Conservation (phyloP, 2,888 invertebrate species). For the Pollenia amentaria region DNA sequence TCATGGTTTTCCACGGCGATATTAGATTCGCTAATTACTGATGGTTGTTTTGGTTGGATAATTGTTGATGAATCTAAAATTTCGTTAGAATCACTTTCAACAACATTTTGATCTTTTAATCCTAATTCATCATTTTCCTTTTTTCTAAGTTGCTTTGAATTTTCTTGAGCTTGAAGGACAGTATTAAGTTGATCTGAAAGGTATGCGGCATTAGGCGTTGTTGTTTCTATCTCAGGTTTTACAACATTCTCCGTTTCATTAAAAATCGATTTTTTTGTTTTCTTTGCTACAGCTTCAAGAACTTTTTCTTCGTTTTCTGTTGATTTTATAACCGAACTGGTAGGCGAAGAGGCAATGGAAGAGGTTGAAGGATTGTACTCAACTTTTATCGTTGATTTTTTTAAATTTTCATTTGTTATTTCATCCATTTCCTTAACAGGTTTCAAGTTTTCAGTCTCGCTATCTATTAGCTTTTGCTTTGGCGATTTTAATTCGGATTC, state of each 20-base stretch:
- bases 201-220: not conserved
- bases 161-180: slow-evolving; percentile 7
- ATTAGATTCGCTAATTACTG: slow-evolving; percentile 48
- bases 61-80: slow-evolving; percentile 10
- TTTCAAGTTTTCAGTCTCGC: not conserved
- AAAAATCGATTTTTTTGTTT: slow-evolving; percentile 83
- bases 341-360: slow-evolving; percentile 3
- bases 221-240: slow-evolving; percentile 66
- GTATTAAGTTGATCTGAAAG: not conserved
- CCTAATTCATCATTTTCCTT: not conserved
- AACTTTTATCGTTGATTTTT: slow-evolving; percentile 64
- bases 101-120: not conserved
- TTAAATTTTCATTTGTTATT: slow-evolving; percentile 33
- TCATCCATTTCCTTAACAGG: slow-evolving; percentile 1
- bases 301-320: slow-evolving; percentile 80
- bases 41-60: slow-evolving; percentile 5
- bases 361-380: slow-evolving; percentile 45
- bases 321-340: slow-evolving; percentile 60
- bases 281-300: slow-evolving; percentile 82
- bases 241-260: slow-evolving; percentile 75
- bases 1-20: slow-evolving; percentile 11
- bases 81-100: not conserved
- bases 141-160: slow-evolving; percentile 13
- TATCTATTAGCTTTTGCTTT: slow-evolving; percentile 11
- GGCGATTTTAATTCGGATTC: slow-evolving; percentile 26